Percentiles rank a stretch among this genome's conserved stretches.
phyloP scores from a whole-genome alignment of 2,113 vertebrate species.

The Plecturocebus donacophilus region DNA sequence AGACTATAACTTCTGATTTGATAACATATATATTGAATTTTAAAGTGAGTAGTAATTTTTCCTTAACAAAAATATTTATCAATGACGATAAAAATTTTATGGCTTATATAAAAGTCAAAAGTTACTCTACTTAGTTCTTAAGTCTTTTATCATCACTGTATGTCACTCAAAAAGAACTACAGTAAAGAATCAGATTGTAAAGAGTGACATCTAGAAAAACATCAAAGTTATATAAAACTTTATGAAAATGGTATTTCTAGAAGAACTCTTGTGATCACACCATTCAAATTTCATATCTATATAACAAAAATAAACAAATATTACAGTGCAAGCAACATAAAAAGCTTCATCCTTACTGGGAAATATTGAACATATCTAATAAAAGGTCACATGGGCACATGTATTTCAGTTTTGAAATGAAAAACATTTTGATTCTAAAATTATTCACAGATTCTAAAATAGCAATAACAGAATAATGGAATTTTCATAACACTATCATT shows the following conservation, averaged over 20 bases:
- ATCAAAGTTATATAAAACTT: background rate
- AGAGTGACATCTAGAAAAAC: background rate
- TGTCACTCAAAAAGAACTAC: background rate
- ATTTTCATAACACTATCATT: background rate
- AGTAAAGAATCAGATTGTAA: conserved; percentile 9
- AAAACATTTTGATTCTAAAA: background rate
- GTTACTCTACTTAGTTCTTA: background rate
- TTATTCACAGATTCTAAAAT: background rate
- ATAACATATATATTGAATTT: background rate
- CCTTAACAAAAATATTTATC: background rate
- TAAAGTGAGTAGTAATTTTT: background rate
- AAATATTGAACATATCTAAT: background rate
- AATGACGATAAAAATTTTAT: background rate
- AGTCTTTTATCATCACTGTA: background rate
- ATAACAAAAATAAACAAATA: background rate
- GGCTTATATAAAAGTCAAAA: background rate
- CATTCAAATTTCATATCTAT: background rate
- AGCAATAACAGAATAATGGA: background rate
- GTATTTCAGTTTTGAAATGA: background rate
- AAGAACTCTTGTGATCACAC: background rate
- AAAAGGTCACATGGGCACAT: background rate
- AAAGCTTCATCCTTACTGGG: background rate
- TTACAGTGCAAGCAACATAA: background rate
- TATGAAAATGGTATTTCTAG: background rate
- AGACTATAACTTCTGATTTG: background rate